phyloP scores from a whole-genome alignment of 2,888 invertebrate genomes.

The Scaptomyza parva region DNA sequence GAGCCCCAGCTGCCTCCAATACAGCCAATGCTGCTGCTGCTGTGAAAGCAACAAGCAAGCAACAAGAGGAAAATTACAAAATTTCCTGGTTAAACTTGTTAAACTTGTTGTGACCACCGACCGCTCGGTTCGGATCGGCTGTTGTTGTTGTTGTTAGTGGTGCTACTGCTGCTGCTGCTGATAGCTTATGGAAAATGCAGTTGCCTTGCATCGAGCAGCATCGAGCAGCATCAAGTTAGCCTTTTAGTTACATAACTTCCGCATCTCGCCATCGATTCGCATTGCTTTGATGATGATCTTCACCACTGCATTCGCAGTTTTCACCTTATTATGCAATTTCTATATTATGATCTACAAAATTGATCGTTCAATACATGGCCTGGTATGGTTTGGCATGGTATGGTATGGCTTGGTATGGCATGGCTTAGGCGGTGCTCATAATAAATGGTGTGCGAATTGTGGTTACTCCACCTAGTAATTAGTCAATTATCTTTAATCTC shows the following conservation, averaged over 20 bases:
- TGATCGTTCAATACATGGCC: conserved; percentile 11
- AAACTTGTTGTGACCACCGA: conserved; percentile 66
- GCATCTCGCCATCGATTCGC: conserved; percentile 69
- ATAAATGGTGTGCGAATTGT: conserved; percentile 2
- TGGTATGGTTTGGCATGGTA: too few relatives aligned
- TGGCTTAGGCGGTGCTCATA: background rate
- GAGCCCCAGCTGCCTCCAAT: conserved; percentile 13
- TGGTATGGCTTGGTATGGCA: too few relatives aligned
- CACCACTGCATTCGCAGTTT: conserved; percentile 44
- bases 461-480: conserved; percentile 6
- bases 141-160: too few relatives aligned
- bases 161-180: conserved; percentile 12
- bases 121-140: too few relatives aligned
- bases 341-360: conserved; percentile 39
- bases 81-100: conserved; percentile 80
- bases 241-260: conserved; percentile 71
- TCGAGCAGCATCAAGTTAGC: conserved; percentile 37
- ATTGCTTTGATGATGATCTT: conserved; percentile 54
- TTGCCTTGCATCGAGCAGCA: conserved; percentile 15
- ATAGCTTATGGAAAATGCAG: conserved; percentile 28
- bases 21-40: conserved; percentile 17
- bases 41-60: conserved; percentile 54
- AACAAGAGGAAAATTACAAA: conserved; percentile 70
- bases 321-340: conserved; percentile 64
- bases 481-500: conserved; percentile 9